Evolutionary conservation across 2,113 vertebrate species (phyloP), one percentile per base, ranked within the genome.

Genomic region (Axis porcinus): DNA sequence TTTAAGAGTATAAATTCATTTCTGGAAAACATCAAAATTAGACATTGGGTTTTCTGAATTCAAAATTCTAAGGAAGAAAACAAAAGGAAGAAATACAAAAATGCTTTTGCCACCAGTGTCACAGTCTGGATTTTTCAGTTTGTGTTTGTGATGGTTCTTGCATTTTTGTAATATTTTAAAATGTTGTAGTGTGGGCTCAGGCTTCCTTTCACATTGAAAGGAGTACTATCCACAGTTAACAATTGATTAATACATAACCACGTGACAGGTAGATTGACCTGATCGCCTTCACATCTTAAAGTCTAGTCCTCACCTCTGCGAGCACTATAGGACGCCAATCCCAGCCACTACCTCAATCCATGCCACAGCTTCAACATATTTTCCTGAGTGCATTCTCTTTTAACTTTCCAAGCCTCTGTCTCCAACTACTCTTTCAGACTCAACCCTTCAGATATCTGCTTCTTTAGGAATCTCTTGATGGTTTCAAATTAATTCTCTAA

Each of bases 21-120:
- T 54, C 33, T 64, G 11, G 52, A 60, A 95, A 89, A 60, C 52
- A 91, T 93, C 12, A 94, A 94, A 97, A 93, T 89, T 87, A 96
- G 55, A 96, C 86, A 87, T 55, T 96, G 82, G 54, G 45, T 30
- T 87, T 96, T 89, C 67, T 89, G 67, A 70, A 40, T 47, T 81
- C 2, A 62, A 96, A 92, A 84, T 27, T 43, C 2, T 43, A 67
- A n/a, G n/a, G n/a, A n/a, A n/a, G n/a, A n/a, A n/a, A n/a, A n/a
- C n/a, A n/a, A n/a, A 60, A 86, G 9, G 76, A 84, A 54, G 36
- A 67, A 91, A 83, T 90, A 81, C 43, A 30, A 94, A 90, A 96
- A 82, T 52, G 19, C 4, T 40, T 2, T n/a, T 47, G 27, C 3
- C 9, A 19, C 45, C 86, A 50, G 36, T 47, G 36, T 36, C 57